phyloP scores from a whole-genome alignment of 2,113 vertebrate species.

The Campylomormyrus tamandua region DNA sequence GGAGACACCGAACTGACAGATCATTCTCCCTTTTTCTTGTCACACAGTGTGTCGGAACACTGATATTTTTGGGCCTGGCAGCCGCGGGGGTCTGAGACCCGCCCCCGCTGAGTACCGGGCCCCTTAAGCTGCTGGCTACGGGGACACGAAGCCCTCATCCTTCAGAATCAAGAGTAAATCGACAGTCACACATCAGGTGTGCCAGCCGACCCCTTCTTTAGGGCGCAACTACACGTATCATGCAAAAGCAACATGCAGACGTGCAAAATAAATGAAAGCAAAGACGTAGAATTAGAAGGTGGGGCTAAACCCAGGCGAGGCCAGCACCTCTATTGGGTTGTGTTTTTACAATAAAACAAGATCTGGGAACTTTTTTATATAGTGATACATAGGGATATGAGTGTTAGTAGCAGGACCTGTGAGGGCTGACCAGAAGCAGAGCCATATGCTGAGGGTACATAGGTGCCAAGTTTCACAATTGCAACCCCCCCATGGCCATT shows the following conservation, averaged over 20 bases:
- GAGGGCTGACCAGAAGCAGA: background rate
- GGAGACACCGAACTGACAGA: constrained; percentile 43
- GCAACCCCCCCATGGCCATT: background rate
- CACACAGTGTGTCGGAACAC: constrained; percentile 20
- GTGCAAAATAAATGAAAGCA: background rate
- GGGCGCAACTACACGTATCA: background rate
- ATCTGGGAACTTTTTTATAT: background rate
- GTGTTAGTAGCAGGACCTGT: background rate
- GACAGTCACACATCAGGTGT: background rate
- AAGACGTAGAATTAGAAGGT: background rate
- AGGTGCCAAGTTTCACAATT: background rate
- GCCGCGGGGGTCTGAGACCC: background rate
- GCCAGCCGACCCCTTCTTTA: background rate
- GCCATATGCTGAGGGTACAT: background rate
- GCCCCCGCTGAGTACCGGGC: background rate
- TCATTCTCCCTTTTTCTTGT: constrained; percentile 22
- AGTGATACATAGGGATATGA: background rate
- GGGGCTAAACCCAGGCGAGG: background rate
- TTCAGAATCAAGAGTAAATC: background rate
- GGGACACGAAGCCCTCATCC: background rate
- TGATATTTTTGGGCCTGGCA: constrained; percentile 36
- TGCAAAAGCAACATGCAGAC: background rate
- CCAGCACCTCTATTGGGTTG: background rate
- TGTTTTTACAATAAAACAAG: background rate
- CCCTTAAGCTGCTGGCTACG: background rate